Evolutionary conservation across 2,888 invertebrate species (phyloP).

Genomic region (Parnassius orleans): DNA sequence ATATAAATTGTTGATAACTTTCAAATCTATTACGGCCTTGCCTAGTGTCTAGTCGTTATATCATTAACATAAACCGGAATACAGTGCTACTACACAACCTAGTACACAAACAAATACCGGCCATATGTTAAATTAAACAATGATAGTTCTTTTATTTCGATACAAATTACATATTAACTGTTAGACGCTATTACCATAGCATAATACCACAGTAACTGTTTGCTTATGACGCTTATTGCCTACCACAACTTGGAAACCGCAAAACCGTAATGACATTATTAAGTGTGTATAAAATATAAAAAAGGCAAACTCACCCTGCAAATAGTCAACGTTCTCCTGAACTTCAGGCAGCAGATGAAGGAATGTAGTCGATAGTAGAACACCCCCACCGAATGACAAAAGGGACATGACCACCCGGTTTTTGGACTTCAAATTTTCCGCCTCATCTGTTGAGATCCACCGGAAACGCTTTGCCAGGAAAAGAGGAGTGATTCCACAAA

Average conservation of each 20-base stretch:
- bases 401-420: slow-evolving; percentile 81
- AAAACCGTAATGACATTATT: no score
- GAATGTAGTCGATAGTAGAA: slow-evolving; percentile 90
- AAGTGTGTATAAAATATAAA: background rate
- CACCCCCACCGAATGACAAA: slow-evolving; percentile 92
- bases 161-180: no score
- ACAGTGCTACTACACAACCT: background rate
- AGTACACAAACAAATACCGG: slow-evolving; percentile 29
- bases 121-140: no score
- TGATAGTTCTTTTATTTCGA: no score
- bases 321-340: slow-evolving; percentile 82
- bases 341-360: slow-evolving; percentile 91
- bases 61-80: slow-evolving; percentile 12
- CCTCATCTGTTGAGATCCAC: slow-evolving; percentile 77
- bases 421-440: slow-evolving; percentile 70
- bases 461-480: slow-evolving; percentile 84
- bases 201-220: no score
- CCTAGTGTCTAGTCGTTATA: slow-evolving; percentile 5
- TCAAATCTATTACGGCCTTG: slow-evolving; percentile 6
- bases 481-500: slow-evolving; percentile 88
- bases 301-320: slow-evolving; percentile 71
- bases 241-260: no score
- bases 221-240: no score
- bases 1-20: background rate
- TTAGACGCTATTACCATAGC: no score